These are phyloP conservation scores for Heliconius charithonia DNA, from an alignment of 2,888 invertebrate species.

Conservation along the genomic window DNA sequence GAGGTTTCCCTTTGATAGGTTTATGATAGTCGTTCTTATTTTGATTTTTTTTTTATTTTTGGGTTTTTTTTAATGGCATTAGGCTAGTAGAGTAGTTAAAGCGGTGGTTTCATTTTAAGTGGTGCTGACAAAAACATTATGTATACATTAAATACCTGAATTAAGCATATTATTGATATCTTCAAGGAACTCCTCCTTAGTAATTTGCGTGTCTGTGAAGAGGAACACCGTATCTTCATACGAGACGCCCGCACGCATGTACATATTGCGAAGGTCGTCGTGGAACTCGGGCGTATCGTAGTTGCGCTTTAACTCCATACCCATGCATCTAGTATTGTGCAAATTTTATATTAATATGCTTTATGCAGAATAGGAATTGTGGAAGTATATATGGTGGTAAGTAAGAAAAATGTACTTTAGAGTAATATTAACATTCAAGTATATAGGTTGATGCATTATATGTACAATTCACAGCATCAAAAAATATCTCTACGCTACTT, in stretches of 20 bases:
- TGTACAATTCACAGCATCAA: too few relatives aligned
- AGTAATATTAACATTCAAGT: too few relatives aligned
- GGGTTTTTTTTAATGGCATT: too few relatives aligned
- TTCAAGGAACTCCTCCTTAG: constrained; percentile 94
- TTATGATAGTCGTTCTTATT: too few relatives aligned
- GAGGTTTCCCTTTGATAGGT: too few relatives aligned
- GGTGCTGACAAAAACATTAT: too few relatives aligned
- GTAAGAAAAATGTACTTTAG: neutral
- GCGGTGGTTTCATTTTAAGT: too few relatives aligned
- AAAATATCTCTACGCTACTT: too few relatives aligned
- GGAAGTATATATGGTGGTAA: too few relatives aligned
- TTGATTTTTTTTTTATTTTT: too few relatives aligned
- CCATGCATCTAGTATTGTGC: constrained; percentile 87
- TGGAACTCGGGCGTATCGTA: constrained; percentile 93
- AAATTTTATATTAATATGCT: neutral
- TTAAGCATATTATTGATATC: constrained; percentile 96
- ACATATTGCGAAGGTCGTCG: constrained; percentile 92
- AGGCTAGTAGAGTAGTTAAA: too few relatives aligned
- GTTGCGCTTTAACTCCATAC: constrained; percentile 93
- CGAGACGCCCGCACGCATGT: constrained; percentile 89
- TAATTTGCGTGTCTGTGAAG: constrained; percentile 95
- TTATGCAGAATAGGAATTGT: neutral
- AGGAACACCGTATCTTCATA: constrained; percentile 92
- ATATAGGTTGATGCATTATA: too few relatives aligned
- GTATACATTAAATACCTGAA: constrained; percentile 83